These are phyloP conservation scores for Cordilura impudica DNA, from an alignment of 2,888 invertebrate species.

Conservation along the genomic window DNA sequence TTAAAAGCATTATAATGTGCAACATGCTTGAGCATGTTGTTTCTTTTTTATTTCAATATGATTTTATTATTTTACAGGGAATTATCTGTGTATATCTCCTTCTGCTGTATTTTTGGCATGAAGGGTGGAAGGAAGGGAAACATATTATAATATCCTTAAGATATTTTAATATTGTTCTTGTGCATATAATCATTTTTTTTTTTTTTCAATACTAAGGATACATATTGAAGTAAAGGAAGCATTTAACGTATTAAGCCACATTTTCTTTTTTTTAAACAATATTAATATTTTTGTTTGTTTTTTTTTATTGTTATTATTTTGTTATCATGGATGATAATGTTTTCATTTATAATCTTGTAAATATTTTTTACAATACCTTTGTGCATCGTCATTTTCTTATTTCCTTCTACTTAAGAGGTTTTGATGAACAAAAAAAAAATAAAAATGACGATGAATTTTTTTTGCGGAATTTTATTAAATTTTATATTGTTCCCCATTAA, in stretches of 20 bases:
- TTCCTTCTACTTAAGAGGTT: conserved; percentile 8
- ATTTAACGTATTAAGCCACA: conserved; percentile 68
- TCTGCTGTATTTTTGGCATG: conserved; percentile 58
- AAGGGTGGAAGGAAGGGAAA: conserved; percentile 32
- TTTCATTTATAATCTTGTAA: conserved; percentile 50
- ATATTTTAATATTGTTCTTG: conserved; percentile 70
- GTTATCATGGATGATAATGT: conserved; percentile 18
- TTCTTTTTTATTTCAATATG: conserved; percentile 16
- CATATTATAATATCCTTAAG: conserved; percentile 76
- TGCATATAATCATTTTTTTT: conserved; percentile 69
- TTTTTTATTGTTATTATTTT: no score
- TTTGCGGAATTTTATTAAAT: conserved; percentile 7
- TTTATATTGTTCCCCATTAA: not conserved
- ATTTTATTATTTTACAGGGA: conserved; percentile 69
- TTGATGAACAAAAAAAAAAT: not conserved
- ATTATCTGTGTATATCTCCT: conserved; percentile 68
- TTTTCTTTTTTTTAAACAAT: conserved; percentile 53
- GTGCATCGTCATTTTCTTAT: conserved; percentile 74
- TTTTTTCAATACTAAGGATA: conserved; percentile 29
- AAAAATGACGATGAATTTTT: no score
- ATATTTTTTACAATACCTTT: conserved; percentile 75
- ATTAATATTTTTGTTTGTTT: conserved; percentile 63
- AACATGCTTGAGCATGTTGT: conserved; percentile 44
- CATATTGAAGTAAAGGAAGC: conserved; percentile 61
- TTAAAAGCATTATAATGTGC: conserved; percentile 63